A percentile compares a stretch with the other conserved stretches of the same genome.
Conservation (phyloP, 1,140 invertebrate genomes). For the Conus betulinus region DNA sequence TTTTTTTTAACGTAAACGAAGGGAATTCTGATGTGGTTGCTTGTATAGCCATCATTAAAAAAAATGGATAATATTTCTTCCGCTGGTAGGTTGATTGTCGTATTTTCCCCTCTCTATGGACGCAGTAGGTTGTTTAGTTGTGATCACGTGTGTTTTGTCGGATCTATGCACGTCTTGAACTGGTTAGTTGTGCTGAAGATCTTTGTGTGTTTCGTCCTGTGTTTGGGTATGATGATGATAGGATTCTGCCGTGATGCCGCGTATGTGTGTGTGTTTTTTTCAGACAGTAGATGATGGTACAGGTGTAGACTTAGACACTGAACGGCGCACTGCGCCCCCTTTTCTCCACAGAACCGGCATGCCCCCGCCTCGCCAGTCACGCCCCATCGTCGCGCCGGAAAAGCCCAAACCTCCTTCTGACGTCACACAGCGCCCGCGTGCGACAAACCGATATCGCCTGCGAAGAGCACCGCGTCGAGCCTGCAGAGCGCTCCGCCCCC, state of each 20-base stretch:
- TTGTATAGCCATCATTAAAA: too few species aligned
- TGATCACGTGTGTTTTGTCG: too few species aligned
- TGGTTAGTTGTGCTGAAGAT: too few species aligned
- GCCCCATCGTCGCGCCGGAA: background rate
- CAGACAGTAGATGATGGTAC: background rate
- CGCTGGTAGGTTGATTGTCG: too few species aligned
- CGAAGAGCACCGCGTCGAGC: background rate
- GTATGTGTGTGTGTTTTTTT: background rate
- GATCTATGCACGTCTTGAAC: too few species aligned
- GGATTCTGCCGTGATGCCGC: too few species aligned
- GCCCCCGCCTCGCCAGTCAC: background rate
- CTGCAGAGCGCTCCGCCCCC: background rate
- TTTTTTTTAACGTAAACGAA: too few species aligned
- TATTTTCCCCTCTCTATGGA: too few species aligned
- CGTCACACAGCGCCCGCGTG: background rate
- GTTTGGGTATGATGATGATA: too few species aligned
- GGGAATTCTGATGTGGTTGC: background rate
- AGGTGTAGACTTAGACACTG: background rate
- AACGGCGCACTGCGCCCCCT: constrained; percentile 12
- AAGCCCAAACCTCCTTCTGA: background rate
- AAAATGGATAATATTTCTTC: too few species aligned
- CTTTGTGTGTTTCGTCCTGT: too few species aligned
- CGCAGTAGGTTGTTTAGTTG: too few species aligned
- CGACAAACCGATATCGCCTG: background rate
- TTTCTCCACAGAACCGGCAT: constrained; percentile 31